Evolutionary conservation across 2,113 vertebrate genomes (phyloP), one percentile per base, ranked within the genome.

Genomic region (Centropristis striata): DNA sequence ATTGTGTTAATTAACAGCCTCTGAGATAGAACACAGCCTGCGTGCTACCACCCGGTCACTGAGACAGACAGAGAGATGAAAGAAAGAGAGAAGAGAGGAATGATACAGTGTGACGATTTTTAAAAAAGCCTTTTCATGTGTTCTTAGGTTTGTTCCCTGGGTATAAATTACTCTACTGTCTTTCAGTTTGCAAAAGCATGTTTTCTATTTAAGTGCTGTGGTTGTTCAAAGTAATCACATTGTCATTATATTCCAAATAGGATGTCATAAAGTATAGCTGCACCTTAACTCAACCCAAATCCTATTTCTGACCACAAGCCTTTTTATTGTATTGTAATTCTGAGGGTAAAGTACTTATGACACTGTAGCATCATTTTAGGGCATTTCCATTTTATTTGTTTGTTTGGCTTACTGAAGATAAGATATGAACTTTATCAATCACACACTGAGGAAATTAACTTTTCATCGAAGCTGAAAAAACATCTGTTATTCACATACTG

Each of bases 1-100:
- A 78, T 75, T 66, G 50, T 55, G 70, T 80, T 90, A 90, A 90
- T 89, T 89, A 87, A 75, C 47, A 69, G 73, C 73, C 80, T 80
- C 76, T 53, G 61, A 78, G 78, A 65, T 68, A n/a, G 50, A 83
- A 50, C 41, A 36, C 28, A 63, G 53, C 79, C 69, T 63, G 20
- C 55, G 70, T 71, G 68, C 60, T 78, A 44, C 59, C 5, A 16
- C 39, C 57, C 11, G 23, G 77, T 77, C 80, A 81, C 53, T 69
- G 70, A 81, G 59, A 70, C 2, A 3, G 66, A 75, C 66, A 58
- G 41, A 71, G 60, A 64, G 23, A 23, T 15, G 13, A 60, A 10
- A 36, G 46, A 60, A 11, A 77, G 25, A 76, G 51, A 21, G 36
- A 86, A n/a, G 63, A 42, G 42, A 79, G 16, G 53, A 41, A 21